These are phyloP conservation scores for Caerostris darwini DNA, from an alignment of 1,140 invertebrate species.

Conservation along the genomic window DNA sequence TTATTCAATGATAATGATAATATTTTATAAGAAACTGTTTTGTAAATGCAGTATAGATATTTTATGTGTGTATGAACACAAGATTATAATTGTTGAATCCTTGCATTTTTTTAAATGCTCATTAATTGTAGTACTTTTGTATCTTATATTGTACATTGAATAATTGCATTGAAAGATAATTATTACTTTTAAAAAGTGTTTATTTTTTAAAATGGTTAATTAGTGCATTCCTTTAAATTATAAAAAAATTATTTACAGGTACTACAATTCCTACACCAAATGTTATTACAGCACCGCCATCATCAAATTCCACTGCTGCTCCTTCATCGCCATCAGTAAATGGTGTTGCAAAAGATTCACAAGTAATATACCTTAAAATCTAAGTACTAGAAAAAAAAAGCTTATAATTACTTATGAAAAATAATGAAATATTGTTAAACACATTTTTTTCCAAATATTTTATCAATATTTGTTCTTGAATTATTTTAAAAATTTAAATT, in stretches of 20 bases:
- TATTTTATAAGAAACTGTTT: no score
- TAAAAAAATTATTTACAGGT: neutral
- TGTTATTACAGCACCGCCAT: conserved; percentile 72
- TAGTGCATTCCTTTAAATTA: neutral
- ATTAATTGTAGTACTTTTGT: no score
- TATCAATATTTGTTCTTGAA: neutral
- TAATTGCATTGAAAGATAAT: neutral
- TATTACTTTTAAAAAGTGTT: neutral
- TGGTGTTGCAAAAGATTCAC: conserved; percentile 52
- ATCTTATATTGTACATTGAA: no score
- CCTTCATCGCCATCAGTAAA: conserved; percentile 66
- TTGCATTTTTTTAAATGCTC: no score
- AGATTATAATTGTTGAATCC: no score
- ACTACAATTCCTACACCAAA: conserved; percentile 71
- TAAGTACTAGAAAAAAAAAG: no score
- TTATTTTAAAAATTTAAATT: neutral
- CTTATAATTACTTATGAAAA: neutral
- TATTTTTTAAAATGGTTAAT: neutral
- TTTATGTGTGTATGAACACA: no score
- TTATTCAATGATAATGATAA: no score
- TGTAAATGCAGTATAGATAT: no score
- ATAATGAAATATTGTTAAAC: neutral
- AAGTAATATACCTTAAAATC: neutral
- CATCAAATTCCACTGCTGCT: conserved; percentile 31
- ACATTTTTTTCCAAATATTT: neutral